These are phyloP conservation scores for Electrophaes corylata DNA, from an alignment of 2,888 invertebrate genomes.

Conservation along the genomic window DNA sequence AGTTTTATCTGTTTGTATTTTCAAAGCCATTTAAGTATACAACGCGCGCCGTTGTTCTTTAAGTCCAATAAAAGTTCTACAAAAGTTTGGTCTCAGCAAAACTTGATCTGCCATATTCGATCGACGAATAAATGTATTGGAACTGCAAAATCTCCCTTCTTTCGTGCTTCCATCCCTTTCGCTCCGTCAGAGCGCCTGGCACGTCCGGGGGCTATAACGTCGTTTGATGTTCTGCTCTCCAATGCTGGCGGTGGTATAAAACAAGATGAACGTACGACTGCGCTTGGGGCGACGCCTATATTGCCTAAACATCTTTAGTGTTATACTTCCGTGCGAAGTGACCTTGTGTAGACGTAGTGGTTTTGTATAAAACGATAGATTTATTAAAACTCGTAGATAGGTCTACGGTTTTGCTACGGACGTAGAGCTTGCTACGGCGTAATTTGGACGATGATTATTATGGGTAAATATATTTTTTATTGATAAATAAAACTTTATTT, in stretches of 20 bases:
- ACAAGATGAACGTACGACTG: slow-evolving; percentile 79
- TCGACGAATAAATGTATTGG: slow-evolving; percentile 77
- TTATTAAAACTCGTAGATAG: slow-evolving; percentile 14
- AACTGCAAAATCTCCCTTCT: slow-evolving; percentile 71
- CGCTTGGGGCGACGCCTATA: slow-evolving; percentile 83
- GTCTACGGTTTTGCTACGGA: slow-evolving; percentile 29
- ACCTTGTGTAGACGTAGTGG: slow-evolving; percentile 63
- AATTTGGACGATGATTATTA: neutral
- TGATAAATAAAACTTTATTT: too few relatives aligned
- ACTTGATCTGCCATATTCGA: slow-evolving; percentile 55
- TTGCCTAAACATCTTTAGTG: slow-evolving; percentile 82
- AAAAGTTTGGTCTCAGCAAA: slow-evolving; percentile 52
- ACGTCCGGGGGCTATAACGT: slow-evolving; percentile 82
- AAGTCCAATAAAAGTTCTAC: slow-evolving; percentile 43
- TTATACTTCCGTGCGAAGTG: slow-evolving; percentile 71
- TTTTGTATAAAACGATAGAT: slow-evolving; percentile 25
- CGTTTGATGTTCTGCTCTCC: slow-evolving; percentile 85
- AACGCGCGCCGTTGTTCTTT: neutral
- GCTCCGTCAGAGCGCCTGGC: slow-evolving; percentile 64
- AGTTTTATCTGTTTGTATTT: neutral
- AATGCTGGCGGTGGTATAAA: slow-evolving; percentile 80
- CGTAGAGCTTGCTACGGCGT: slow-evolving; percentile 29
- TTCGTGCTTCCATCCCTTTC: slow-evolving; percentile 64
- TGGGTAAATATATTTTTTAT: neutral
- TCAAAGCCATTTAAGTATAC: neutral